Evolutionary conservation across 2,797 vertebrate species (phyloP).

Genomic region (Gambelia wislizenii): DNA sequence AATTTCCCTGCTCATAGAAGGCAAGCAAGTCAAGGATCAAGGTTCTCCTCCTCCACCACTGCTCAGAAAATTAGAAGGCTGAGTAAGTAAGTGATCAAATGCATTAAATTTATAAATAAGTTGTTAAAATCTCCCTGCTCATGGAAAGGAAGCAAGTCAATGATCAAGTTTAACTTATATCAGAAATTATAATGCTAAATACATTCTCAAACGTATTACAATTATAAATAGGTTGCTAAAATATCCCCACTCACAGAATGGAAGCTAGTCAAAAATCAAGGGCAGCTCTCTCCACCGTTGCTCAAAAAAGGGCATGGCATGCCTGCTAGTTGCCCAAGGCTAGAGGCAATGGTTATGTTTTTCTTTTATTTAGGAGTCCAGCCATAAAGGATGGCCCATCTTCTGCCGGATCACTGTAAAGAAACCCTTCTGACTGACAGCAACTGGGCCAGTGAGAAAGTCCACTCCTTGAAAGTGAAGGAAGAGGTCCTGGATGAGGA

Average conservation of each 20-base stretch:
- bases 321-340: not conserved
- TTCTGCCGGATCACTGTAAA: not conserved
- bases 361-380: not conserved
- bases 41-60: too few species aligned
- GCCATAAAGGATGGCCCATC: not conserved
- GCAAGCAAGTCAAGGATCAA: too few species aligned
- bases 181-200: too few species aligned
- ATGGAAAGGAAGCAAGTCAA: too few species aligned
- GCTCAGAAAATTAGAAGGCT: too few species aligned
- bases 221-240: too few species aligned
- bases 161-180: too few species aligned
- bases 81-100: too few species aligned
- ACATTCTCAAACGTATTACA: too few species aligned
- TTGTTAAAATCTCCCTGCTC: too few species aligned
- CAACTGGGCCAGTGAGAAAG: not conserved
- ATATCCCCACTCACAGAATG: not conserved
- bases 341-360: not conserved
- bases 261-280: not conserved
- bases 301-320: not conserved
- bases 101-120: too few species aligned
- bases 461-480: conserved; percentile 7
- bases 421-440: not conserved
- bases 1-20: too few species aligned
- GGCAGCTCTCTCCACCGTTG: not conserved
- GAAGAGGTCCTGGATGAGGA: not conserved